These are phyloP conservation scores for Junonia oenone DNA, from an alignment of 2,888 invertebrate species.

Conservation along the genomic window DNA sequence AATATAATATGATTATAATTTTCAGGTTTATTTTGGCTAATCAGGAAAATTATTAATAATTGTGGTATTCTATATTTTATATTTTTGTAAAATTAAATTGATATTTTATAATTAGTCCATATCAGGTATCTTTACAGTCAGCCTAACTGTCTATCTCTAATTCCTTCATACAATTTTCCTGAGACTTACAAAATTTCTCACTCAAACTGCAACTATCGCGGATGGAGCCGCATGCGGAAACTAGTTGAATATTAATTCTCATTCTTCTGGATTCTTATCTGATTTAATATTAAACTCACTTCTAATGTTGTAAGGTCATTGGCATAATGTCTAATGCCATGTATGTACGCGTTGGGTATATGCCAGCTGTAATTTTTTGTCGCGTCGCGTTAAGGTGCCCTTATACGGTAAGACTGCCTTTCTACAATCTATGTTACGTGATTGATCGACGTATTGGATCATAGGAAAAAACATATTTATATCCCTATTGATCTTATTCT, in stretches of 20 bases:
- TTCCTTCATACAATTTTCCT: too few relatives aligned
- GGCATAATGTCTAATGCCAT: conserved; percentile 23
- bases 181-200: too few relatives aligned
- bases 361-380: conserved; percentile 29
- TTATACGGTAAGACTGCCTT: conserved; percentile 27
- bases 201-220: neutral
- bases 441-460: conserved; percentile 23
- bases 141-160: too few relatives aligned
- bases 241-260: conserved; percentile 17
- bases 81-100: too few relatives aligned
- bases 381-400: conserved; percentile 20
- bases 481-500: conserved; percentile 8
- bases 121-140: too few relatives aligned
- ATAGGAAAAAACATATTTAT: conserved; percentile 19
- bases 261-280: conserved; percentile 8
- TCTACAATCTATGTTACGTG: conserved; percentile 24
- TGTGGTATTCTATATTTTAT: neutral
- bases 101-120: too few relatives aligned
- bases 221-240: conserved; percentile 6
- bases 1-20: too few relatives aligned
- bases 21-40: neutral
- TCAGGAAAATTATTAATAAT: conserved; percentile 3
- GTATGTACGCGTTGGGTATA: conserved; percentile 27
- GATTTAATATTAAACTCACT: conserved; percentile 18
- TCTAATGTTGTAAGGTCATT: conserved; percentile 25